Evolutionary conservation across 2,113 vertebrate species (phyloP), one percentile per base, ranked within the genome.

Genomic region (Benitochromis conjunctus): DNA sequence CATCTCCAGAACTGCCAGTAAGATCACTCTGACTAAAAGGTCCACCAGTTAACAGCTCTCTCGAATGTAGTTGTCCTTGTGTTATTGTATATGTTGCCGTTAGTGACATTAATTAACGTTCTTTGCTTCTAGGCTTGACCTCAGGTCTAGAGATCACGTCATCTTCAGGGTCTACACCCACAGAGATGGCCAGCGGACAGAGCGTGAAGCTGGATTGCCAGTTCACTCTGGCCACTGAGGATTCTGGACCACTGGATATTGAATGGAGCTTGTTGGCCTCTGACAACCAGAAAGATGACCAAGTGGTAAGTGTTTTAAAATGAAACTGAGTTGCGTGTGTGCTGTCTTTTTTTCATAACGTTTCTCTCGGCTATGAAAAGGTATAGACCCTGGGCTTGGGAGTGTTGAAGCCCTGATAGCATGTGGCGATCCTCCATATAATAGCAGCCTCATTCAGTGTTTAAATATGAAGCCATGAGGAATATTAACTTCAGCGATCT

Each of bases 231-330:
- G 91, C 53, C 36, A 0, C 94, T 2, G 87, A 69, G n/a, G 96
- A 97, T 60, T 84, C 91, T 6, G 96, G 96, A 38, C 96, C 96
- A 0, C 93, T 97, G 83, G 96, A 97, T 82, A 96, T 97, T 11
- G 96, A 97, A 84, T 97, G 96, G 96, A 97, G 91, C 86, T 88
- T 96, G 55, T 51, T 96, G 66, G 85, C 96, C 1, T 92, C 96
- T 1, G 96, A 97, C 95, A 97, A 95, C 93, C 96, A 96, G 91
- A 94, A 92, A 12, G 94, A 95, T 12, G 96, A 97, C 83, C 90
- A 94, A 96, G 94, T 97, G 96, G 96, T 97, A 90, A 1, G 94
- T 95, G 46, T 62, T 62, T 34, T 7, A 12, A n/a, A 62, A 62
- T 36, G 9, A 62, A 62, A 62, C 19, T 11, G 4, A 19, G 58